These are phyloP conservation scores for Eucera pruinosa DNA, from an alignment of 2,888 invertebrate species.

Conservation along the genomic window DNA sequence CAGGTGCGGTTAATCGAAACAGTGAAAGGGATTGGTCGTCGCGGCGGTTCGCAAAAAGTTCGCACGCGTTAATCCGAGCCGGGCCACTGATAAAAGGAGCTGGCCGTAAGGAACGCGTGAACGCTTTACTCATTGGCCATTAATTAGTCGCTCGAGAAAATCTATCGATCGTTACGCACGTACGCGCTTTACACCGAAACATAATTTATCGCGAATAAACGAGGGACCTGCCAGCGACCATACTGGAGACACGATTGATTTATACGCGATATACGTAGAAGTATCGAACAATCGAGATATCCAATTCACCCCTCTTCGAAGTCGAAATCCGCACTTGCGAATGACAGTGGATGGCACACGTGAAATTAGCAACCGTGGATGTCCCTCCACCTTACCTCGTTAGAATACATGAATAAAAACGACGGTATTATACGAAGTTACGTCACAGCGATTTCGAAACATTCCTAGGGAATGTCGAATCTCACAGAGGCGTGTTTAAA, in stretches of 20 bases:
- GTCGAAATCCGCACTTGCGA: background rate
- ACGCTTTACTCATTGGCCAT: conserved; percentile 48
- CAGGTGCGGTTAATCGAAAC: conserved; percentile 54
- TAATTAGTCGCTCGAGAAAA: conserved; percentile 55
- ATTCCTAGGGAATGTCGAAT: conserved; percentile 35
- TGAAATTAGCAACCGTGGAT: background rate
- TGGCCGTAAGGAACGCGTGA: conserved; percentile 46
- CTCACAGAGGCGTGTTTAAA: conserved; percentile 22
- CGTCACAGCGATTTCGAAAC: conserved; percentile 52
- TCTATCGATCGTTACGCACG: conserved; percentile 50
- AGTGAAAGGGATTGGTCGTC: conserved; percentile 61
- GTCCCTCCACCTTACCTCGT: conserved; percentile 28
- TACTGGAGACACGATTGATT: conserved; percentile 11
- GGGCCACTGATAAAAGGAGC: conserved; percentile 45
- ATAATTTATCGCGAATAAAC: conserved; percentile 14
- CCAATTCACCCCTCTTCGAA: background rate
- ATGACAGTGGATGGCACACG: conserved; percentile 14
- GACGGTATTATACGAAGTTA: conserved; percentile 32
- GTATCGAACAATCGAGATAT: no score
- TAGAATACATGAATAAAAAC: conserved; percentile 56
- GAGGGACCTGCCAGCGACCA: background rate
- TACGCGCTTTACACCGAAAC: conserved; percentile 22
- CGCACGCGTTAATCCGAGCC: conserved; percentile 58
- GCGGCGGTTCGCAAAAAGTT: conserved; percentile 43
- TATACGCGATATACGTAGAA: background rate